phyloP scores from a whole-genome alignment of 2,888 invertebrate genomes.

The Lasioglossum leucozonium region DNA sequence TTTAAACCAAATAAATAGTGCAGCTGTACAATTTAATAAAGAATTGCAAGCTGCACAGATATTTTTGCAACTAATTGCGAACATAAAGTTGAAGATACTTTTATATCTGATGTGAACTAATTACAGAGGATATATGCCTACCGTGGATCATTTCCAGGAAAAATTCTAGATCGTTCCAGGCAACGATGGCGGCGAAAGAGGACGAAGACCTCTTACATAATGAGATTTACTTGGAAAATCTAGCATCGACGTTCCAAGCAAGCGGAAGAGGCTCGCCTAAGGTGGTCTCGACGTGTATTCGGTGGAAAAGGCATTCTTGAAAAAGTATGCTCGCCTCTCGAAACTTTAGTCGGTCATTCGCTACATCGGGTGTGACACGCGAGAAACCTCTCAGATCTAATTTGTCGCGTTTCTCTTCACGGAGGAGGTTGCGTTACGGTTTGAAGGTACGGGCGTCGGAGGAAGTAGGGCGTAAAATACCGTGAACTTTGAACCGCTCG shows the following conservation, averaged over 20 bases:
- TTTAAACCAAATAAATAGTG: too few relatives aligned
- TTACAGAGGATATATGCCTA: neutral
- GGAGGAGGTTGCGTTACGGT: constrained; percentile 66
- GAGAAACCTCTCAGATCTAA: constrained; percentile 64
- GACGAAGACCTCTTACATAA: constrained; percentile 55
- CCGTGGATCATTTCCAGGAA: too few relatives aligned
- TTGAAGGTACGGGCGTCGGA: constrained; percentile 59
- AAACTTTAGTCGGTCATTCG: constrained; percentile 47
- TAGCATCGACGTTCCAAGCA: constrained; percentile 68
- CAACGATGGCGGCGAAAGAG: constrained; percentile 28
- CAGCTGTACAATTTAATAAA: too few relatives aligned
- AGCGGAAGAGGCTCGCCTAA: constrained; percentile 60
- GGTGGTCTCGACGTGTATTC: constrained; percentile 8
- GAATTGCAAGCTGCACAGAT: too few relatives aligned
- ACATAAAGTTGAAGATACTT: too few relatives aligned
- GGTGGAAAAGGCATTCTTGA: constrained; percentile 34
- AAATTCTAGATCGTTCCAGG: neutral
- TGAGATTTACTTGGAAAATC: constrained; percentile 80
- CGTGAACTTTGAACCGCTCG: constrained; percentile 68
- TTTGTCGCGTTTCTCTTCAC: constrained; percentile 61
- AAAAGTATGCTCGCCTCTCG: constrained; percentile 26
- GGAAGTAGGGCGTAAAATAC: constrained; percentile 73
- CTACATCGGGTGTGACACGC: constrained; percentile 58
- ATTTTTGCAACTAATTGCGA: too few relatives aligned
- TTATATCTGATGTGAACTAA: neutral